A percentile compares a stretch with the other conserved stretches of the same genome.
Conservation (phyloP, 2,113 vertebrate species). For the Zonotrichia leucophrys region DNA sequence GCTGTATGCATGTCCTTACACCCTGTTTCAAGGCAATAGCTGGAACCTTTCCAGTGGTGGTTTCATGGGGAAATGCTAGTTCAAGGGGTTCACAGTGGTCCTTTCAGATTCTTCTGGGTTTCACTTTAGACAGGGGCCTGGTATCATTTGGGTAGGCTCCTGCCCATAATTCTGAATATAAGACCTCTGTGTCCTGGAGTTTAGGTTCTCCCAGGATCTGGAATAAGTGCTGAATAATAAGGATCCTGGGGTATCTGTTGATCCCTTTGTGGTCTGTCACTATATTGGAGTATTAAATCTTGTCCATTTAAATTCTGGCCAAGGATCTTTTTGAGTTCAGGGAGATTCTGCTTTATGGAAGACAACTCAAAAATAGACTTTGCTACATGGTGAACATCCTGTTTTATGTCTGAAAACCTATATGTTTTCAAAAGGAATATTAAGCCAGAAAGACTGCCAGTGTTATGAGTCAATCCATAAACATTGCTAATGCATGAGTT, state of each 20-base stretch:
- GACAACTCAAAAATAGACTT: background rate
- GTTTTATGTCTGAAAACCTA: background rate
- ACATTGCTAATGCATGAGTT: background rate
- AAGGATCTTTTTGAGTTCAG: background rate
- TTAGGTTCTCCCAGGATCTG: background rate
- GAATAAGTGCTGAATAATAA: background rate
- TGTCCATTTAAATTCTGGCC: background rate
- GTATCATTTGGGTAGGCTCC: background rate
- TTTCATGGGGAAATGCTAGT: constrained; percentile 6
- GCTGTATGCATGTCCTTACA: background rate
- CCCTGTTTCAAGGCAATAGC: background rate
- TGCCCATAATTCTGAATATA: background rate
- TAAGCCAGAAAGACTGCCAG: background rate
- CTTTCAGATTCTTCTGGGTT: background rate
- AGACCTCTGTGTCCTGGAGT: background rate
- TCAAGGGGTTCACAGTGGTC: background rate
- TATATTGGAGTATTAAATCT: background rate
- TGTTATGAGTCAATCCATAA: background rate
- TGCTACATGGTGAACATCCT: rapidly evolving
- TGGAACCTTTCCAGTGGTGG: constrained; percentile 8
- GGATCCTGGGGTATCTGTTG: background rate
- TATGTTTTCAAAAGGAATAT: background rate
- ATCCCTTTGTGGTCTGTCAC: background rate
- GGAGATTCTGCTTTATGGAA: background rate
- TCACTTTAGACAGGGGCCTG: background rate